Evolutionary conservation across 2,113 vertebrate species (phyloP).

Genomic region (Menidia beryllina): DNA sequence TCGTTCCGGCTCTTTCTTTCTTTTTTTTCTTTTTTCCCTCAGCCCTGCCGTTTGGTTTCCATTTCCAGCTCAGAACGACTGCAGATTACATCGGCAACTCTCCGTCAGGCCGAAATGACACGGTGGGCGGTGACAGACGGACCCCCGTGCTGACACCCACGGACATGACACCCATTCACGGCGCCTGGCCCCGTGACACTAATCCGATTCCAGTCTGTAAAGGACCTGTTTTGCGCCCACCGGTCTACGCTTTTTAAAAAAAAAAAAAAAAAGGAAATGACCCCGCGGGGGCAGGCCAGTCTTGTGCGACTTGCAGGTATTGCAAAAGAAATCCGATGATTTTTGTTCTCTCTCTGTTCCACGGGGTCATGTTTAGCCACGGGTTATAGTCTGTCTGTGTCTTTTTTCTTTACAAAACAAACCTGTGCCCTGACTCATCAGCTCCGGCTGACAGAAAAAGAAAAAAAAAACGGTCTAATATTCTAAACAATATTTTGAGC

Average conservation of each 20-base stretch:
- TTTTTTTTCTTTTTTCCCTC: slow-evolving; percentile 22
- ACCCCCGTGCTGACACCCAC: slow-evolving; percentile 58
- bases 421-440: slow-evolving; percentile 6
- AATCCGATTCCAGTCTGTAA: slow-evolving; percentile 71
- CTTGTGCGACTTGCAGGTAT: slow-evolving; percentile 42
- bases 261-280: slow-evolving; percentile 64
- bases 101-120: slow-evolving; percentile 72
- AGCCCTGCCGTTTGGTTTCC: slow-evolving; percentile 48
- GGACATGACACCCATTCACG: slow-evolving; percentile 67
- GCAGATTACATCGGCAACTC: slow-evolving; percentile 70
- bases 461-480: too few relatives aligned
- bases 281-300: slow-evolving; percentile 35
- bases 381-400: background rate
- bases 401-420: background rate
- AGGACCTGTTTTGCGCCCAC: slow-evolving; percentile 43
- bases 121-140: slow-evolving; percentile 62
- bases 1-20: slow-evolving; percentile 46
- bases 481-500: too few relatives aligned
- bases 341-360: slow-evolving; percentile 26
- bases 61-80: slow-evolving; percentile 73
- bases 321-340: slow-evolving; percentile 37
- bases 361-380: slow-evolving; percentile 16
- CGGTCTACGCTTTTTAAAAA: slow-evolving; percentile 28
- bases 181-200: slow-evolving; percentile 68
- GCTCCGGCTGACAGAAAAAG: background rate